phyloP scores from a whole-genome alignment of 2,888 invertebrate genomes.

The Sphaerophoria rueppellii region DNA sequence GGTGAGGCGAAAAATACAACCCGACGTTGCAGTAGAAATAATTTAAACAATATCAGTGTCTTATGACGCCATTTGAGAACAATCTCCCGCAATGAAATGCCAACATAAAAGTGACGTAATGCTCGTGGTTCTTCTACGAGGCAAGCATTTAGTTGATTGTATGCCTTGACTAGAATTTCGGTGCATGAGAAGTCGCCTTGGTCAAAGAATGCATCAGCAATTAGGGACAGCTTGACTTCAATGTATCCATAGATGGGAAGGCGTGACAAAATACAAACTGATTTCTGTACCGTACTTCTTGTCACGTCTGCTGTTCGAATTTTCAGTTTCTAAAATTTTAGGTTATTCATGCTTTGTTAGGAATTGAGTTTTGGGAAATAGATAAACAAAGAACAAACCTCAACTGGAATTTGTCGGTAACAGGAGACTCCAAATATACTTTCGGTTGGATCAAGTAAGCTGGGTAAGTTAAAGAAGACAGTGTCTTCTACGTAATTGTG shows the following conservation, averaged over 20 bases:
- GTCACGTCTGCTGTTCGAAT: conserved; percentile 97
- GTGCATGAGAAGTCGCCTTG: conserved; percentile 96
- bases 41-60: conserved; percentile 94
- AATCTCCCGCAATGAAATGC: conserved; percentile 81
- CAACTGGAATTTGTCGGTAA: conserved; percentile 97
- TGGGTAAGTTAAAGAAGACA: conserved; percentile 97
- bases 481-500: conserved; percentile 98
- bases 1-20: conserved; percentile 97
- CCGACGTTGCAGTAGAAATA: conserved; percentile 93
- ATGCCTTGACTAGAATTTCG: conserved; percentile 94
- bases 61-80: conserved; percentile 91
- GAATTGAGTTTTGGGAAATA: background rate
- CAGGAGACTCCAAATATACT: conserved; percentile 98
- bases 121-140: conserved; percentile 84
- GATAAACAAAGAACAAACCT: conserved; percentile 84
- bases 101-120: conserved; percentile 80
- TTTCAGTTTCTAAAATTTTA: conserved; percentile 89
- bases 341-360: too few relatives aligned
- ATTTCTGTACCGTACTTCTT: conserved; percentile 98
- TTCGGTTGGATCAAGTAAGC: conserved; percentile 90
- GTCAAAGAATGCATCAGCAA: conserved; percentile 98
- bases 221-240: conserved; percentile 96
- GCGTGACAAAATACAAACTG: conserved; percentile 96
- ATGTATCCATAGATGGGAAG: conserved; percentile 96
- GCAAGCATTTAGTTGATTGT: conserved; percentile 94